Conservation (phyloP, 2,113 vertebrate species). For the Centrocercus urophasianus region DNA sequence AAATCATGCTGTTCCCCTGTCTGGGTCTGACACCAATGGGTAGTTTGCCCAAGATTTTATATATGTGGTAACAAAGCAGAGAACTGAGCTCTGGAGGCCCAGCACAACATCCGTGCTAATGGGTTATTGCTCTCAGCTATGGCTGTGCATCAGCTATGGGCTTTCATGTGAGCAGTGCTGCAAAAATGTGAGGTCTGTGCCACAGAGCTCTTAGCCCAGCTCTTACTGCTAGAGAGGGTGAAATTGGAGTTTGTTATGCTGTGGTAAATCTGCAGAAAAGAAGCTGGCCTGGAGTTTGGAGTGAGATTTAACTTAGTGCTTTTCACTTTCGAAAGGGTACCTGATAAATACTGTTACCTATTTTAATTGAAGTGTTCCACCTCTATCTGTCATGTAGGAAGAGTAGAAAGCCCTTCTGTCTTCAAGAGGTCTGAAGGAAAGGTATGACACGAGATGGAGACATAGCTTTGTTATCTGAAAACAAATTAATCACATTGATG, state of each 20-base stretch:
- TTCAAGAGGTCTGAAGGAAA: accelerated
- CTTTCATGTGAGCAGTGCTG: neutral
- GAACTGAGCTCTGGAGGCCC: neutral
- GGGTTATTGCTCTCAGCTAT: accelerated
- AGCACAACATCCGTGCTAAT: neutral
- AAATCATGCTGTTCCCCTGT: neutral
- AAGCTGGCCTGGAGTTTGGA: neutral
- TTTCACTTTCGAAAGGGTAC: neutral
- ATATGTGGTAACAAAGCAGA: accelerated
- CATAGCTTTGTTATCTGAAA: neutral
- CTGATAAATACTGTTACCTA: neutral
- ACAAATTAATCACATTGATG: neutral
- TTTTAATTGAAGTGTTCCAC: neutral
- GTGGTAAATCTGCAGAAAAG: neutral
- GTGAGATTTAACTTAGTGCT: neutral
- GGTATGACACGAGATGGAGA: neutral
- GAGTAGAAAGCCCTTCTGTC: neutral
- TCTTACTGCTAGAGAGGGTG: neutral
- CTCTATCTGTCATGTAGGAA: neutral
- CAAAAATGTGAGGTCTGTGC: neutral
- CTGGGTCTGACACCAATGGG: neutral
- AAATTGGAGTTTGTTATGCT: accelerated
- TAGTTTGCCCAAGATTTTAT: neutral
- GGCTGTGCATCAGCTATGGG: accelerated
- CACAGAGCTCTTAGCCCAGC: neutral